These are phyloP conservation scores for Elaphurus davidianus DNA, from an alignment of 2,113 vertebrate species.

Conservation along the genomic window DNA sequence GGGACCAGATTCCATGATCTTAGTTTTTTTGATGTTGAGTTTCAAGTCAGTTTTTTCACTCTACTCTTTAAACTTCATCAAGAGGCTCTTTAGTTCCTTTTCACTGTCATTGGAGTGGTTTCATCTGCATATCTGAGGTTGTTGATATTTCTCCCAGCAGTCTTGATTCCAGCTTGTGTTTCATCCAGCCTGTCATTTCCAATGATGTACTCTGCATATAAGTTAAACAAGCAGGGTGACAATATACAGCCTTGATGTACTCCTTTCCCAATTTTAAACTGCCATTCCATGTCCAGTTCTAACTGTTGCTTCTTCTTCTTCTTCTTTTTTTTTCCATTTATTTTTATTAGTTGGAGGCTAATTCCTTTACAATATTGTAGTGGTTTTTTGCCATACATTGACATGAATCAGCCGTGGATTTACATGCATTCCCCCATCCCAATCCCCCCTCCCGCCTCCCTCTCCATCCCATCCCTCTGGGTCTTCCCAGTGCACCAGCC, in stretches of 20 bases:
- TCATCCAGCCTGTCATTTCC: neutral
- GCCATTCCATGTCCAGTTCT: neutral
- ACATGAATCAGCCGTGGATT: no score
- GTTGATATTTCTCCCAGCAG: neutral
- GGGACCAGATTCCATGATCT: neutral
- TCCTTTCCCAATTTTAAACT: neutral
- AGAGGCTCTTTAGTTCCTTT: neutral
- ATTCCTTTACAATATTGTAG: no score
- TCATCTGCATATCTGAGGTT: neutral
- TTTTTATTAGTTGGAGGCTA: no score
- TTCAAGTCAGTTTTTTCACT: neutral
- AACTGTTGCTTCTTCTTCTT: neutral
- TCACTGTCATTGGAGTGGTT: neutral
- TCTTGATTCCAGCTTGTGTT: neutral
- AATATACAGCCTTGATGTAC: neutral
- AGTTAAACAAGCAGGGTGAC: neutral
- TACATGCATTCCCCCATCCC: no score
- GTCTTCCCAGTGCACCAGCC: no score
- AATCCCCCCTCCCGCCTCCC: no score
- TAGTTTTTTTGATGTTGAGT: neutral
- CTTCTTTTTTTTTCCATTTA: neutral
- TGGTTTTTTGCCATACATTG: no score
- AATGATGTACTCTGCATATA: neutral
- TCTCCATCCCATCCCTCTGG: no score
- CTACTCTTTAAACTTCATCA: neutral